A percentile compares a stretch with the other conserved stretches of the same genome.
These are phyloP conservation scores for Dascyllus trimaculatus DNA, from an alignment of 2,113 vertebrate genomes.

Conservation along the genomic window DNA sequence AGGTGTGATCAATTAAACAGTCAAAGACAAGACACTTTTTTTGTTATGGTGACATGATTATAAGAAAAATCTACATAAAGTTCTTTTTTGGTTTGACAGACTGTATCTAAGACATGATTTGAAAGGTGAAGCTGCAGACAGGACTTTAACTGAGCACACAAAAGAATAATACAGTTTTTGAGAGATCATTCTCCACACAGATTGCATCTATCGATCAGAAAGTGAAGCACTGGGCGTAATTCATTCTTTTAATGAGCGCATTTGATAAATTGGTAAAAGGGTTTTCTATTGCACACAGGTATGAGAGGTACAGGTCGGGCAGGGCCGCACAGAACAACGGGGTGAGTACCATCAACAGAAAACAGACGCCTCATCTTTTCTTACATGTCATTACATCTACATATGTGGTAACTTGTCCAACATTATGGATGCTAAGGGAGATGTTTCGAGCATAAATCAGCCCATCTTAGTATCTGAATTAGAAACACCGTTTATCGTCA, in stretches of 20 bases:
- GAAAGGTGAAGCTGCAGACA: neutral
- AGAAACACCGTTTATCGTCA: neutral
- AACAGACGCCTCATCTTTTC: neutral
- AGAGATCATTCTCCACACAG: no score
- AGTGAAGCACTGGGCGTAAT: neutral
- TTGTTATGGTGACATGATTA: neutral
- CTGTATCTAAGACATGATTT: neutral
- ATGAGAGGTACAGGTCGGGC: constrained; percentile 92
- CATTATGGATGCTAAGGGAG: neutral
- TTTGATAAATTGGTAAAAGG: constrained; percentile 16
- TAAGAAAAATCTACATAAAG: neutral
- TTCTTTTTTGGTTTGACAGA: neutral
- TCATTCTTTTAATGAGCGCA: constrained; percentile 15
- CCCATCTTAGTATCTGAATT: neutral
- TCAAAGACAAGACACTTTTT: neutral
- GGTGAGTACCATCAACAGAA: constrained; percentile 84
- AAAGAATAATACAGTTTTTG: neutral
- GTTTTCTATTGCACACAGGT: constrained; percentile 82
- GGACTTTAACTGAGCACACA: neutral
- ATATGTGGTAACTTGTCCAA: neutral
- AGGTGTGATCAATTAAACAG: constrained; percentile 79
- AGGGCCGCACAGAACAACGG: constrained; percentile 91
- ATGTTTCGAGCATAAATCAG: constrained; percentile 7
- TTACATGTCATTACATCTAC: neutral
- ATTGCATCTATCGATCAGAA: neutral